phyloP scores from a whole-genome alignment of 2,113 vertebrate species.

The Numida meleagris region DNA sequence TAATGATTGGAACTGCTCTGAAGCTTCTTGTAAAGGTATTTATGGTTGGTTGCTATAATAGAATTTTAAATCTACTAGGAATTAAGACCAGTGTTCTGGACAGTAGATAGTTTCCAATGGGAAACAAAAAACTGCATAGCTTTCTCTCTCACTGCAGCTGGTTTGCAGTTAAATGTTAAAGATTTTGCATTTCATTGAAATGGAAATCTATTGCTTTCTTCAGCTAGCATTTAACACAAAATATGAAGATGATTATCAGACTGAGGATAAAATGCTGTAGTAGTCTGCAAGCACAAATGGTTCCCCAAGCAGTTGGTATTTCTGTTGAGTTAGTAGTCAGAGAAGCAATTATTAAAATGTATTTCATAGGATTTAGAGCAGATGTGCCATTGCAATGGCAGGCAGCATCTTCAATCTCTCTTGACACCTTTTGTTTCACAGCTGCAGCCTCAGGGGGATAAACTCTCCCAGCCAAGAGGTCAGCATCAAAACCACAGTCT shows the following conservation, averaged over 20 bases:
- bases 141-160: constrained; percentile 13
- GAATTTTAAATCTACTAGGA: constrained; percentile 56
- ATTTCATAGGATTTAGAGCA: not conserved
- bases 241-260: not conserved
- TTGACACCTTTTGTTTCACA: not conserved
- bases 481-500: not conserved
- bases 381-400: not conserved
- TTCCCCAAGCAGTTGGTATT: not conserved
- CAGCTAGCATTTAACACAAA: not conserved
- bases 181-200: constrained; percentile 7
- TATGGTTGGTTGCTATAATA: constrained; percentile 58
- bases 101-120: not conserved
- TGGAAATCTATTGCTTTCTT: constrained; percentile 20
- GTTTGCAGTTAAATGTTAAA: not conserved
- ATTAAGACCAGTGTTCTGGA: constrained; percentile 36
- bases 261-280: not conserved
- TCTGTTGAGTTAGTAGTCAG: not conserved
- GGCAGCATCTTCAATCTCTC: not conserved
- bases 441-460: not conserved
- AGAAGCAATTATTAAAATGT: not conserved
- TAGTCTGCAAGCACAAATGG: not conserved
- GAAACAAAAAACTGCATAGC: not conserved
- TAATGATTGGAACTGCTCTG: constrained; percentile 49
- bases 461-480: not conserved
- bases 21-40: constrained; percentile 46